Evolutionary conservation across 1,140 invertebrate genomes (phyloP), one percentile per base, ranked within the genome.

Genomic region (Cyclina sinensis): DNA sequence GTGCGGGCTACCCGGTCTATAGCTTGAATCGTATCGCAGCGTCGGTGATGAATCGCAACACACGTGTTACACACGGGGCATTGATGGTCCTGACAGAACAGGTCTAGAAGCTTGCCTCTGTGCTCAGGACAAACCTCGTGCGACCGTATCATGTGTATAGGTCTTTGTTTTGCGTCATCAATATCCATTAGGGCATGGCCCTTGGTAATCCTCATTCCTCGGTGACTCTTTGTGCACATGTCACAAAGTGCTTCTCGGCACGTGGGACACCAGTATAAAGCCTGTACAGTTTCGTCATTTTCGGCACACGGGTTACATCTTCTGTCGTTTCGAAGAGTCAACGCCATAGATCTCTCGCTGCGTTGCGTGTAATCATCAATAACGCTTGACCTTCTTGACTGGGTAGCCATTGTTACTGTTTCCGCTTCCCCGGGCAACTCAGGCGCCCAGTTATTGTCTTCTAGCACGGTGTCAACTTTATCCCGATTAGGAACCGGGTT

Each of bases 51-150:
- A 0, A 88, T 24, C 12, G 79, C 86, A 18, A 88, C 65, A 35
- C 86, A 88, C 27, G 86, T 82, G 51, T 62, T 81, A n/a, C 86
- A 88, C 11, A 82, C 79, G 1, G 65, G 39, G 27, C 21, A 43
- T 46, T 62, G 86, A 37, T 88, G 86, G 32, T 88, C 79, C 37
- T 88, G 79, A n/a, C 86, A 88, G 35, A 73, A 88, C 11, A 88
- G 37, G 39, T 82, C 79, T 7, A 88, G 39, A 4, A 83, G 65
- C 35, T 88, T 88, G 14, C 86, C 79, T n/a, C 79, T 43, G 35
- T 88, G 86, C 1, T 88, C 86, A 0, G 86, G 79, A 32, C 86
- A 88, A 11, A 88, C 76, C 43, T 88, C 86, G 35, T 54, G 80
- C 1, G 78, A 48, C 27, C 79, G 79, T 5, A 78, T 62, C 80